Conservation (phyloP, 2,888 invertebrate species). For the Spatulosminthurus flaviceps region DNA sequence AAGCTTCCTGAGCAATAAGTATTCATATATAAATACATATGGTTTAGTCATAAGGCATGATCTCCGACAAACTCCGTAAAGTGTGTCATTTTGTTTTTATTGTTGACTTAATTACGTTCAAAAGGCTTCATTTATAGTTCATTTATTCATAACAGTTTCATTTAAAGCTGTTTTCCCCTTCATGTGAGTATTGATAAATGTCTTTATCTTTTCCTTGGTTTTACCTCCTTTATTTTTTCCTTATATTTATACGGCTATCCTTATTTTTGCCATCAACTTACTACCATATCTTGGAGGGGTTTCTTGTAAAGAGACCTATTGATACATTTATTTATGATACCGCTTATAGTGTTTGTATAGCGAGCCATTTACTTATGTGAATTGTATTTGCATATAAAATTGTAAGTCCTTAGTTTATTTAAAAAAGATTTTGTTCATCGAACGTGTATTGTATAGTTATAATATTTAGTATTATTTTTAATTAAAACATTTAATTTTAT, state of each 20-base stretch:
- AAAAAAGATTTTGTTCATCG: background rate
- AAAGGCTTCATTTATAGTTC: no score
- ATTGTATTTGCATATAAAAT: constrained; percentile 2
- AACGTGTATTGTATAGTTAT: background rate
- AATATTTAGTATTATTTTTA: background rate
- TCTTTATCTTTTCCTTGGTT: no score
- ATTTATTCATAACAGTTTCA: no score
- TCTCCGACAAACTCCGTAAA: constrained; percentile 5
- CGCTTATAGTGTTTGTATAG: background rate
- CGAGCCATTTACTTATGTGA: background rate
- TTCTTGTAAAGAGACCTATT: background rate
- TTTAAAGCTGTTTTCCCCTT: no score
- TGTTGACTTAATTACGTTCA: background rate
- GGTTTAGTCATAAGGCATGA: background rate
- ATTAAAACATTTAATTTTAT: background rate
- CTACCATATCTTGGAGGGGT: no score
- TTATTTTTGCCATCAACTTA: no score
- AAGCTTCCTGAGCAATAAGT: no score
- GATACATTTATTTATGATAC: no score
- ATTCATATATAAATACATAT: no score
- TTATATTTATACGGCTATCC: no score
- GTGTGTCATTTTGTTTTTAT: background rate
- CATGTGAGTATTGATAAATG: no score
- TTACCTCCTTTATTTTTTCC: no score
- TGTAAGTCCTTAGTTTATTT: background rate